Percentiles rank a stretch among this genome's conserved stretches.
These are phyloP conservation scores for Synanthedon andrenaeformis DNA, from an alignment of 2,888 invertebrate genomes.

Conservation along the genomic window DNA sequence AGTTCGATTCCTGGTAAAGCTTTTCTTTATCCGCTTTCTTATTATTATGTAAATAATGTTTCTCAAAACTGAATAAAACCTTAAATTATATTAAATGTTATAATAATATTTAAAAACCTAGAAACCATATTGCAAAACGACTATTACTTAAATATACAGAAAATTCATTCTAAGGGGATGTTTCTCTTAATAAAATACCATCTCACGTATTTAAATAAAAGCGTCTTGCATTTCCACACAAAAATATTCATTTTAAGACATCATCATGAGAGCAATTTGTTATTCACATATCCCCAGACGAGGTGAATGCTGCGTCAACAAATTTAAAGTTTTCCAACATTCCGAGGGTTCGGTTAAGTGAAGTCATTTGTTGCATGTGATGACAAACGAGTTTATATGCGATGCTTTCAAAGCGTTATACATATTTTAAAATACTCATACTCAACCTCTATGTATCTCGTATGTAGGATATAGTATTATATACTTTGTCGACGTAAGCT, in stretches of 20 bases:
- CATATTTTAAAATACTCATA: conserved; percentile 8
- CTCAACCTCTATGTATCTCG: no score
- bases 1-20: no score
- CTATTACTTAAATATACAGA: no score
- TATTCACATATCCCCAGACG: neutral
- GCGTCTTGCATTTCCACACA: neutral
- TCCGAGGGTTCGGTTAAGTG: conserved; percentile 21
- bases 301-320: conserved; percentile 10
- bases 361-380: conserved; percentile 20
- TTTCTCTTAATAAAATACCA: neutral
- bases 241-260: neutral
- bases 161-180: no score
- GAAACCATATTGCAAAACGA: no score
- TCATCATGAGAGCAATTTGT: neutral
- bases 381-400: conserved; percentile 15
- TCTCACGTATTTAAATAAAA: neutral
- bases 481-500: no score
- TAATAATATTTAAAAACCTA: no score
- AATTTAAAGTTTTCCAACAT: conserved; percentile 20
- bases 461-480: no score
- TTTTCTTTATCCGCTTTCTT: no score
- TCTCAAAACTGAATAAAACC: no score
- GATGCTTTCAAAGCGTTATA: conserved; percentile 11
- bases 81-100: no score
- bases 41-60: no score